phyloP scores from a whole-genome alignment of 2,888 invertebrate species.

The Biston stratarius region DNA sequence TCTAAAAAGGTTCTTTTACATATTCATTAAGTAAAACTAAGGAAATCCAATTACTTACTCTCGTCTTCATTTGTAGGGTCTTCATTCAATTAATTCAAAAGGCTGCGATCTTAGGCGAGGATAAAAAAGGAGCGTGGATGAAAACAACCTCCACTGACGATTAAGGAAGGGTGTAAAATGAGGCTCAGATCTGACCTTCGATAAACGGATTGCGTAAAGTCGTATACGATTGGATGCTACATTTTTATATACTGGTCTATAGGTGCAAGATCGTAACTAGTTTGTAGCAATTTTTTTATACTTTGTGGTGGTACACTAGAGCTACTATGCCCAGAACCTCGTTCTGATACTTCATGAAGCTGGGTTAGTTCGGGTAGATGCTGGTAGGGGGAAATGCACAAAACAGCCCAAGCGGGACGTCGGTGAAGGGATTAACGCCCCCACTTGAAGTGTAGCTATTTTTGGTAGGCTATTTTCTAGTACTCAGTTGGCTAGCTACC shows the following conservation, averaged over 20 bases:
- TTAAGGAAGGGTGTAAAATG: slow-evolving; percentile 28
- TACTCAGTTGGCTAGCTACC: no score
- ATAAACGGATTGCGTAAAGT: slow-evolving; percentile 17
- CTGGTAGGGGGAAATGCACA: no score
- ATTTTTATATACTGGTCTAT: not conserved
- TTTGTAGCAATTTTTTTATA: no score
- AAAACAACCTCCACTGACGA: slow-evolving; percentile 25
- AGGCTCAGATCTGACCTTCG: slow-evolving; percentile 20
- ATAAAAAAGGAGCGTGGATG: slow-evolving; percentile 27
- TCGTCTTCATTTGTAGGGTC: slow-evolving; percentile 33
- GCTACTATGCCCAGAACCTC: no score
- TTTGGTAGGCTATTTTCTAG: no score
- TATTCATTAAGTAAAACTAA: slow-evolving; percentile 44
- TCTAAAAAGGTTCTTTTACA: slow-evolving; percentile 42
- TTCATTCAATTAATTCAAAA: slow-evolving; percentile 36
- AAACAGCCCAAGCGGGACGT: no score
- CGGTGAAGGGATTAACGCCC: no score
- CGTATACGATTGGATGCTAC: slow-evolving; percentile 1
- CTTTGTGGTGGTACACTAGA: no score
- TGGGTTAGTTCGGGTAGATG: no score
- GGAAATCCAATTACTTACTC: slow-evolving; percentile 40
- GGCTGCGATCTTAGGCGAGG: slow-evolving; percentile 28
- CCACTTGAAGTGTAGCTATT: no score
- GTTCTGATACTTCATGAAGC: no score
- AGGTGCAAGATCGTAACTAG: not conserved